Evolutionary conservation across 2,888 invertebrate species (phyloP).

Genomic region (Pediacus dermestoides): DNA sequence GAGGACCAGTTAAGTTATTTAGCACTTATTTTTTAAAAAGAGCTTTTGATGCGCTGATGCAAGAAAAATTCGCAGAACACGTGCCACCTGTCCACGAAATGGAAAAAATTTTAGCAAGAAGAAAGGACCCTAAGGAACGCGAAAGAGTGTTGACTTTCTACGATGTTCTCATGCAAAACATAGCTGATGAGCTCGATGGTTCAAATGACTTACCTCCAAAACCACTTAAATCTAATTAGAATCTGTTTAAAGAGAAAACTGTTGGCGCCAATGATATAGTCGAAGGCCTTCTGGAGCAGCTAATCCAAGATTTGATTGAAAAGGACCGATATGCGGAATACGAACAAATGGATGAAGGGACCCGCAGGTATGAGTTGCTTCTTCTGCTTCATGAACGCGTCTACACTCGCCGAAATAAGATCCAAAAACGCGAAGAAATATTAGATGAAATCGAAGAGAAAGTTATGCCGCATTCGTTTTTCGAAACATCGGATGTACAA

Average conservation of each 20-base stretch:
- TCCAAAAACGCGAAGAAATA: constrained; percentile 42
- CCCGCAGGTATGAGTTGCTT: constrained; percentile 39
- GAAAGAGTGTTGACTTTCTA: constrained; percentile 47
- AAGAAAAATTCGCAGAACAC: constrained; percentile 37
- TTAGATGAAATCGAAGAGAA: constrained; percentile 43
- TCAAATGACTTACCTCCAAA: constrained; percentile 13
- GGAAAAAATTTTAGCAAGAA: constrained; percentile 44
- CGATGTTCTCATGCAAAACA: constrained; percentile 47
- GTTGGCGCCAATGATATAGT: constrained; percentile 41
- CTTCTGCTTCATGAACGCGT: constrained; percentile 41
- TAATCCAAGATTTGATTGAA: constrained; percentile 40
- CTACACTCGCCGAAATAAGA: constrained; percentile 31
- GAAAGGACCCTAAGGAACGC: constrained; percentile 44
- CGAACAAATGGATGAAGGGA: constrained; percentile 33
- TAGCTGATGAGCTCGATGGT: constrained; percentile 50
- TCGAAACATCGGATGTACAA: constrained; percentile 36
- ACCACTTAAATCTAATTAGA: constrained; percentile 11
- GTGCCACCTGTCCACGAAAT: constrained; percentile 44
- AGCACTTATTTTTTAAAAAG: constrained; percentile 10
- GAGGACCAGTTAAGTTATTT: background rate
- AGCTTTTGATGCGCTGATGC: constrained; percentile 36
- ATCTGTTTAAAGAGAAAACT: constrained; percentile 25
- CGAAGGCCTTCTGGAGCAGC: constrained; percentile 42
- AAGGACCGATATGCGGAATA: constrained; percentile 37
- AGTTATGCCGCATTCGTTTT: constrained; percentile 39